Evolutionary conservation across 2,797 vertebrate genomes (phyloP), one percentile per base, ranked within the genome.

Genomic region (Channallabes apus): DNA sequence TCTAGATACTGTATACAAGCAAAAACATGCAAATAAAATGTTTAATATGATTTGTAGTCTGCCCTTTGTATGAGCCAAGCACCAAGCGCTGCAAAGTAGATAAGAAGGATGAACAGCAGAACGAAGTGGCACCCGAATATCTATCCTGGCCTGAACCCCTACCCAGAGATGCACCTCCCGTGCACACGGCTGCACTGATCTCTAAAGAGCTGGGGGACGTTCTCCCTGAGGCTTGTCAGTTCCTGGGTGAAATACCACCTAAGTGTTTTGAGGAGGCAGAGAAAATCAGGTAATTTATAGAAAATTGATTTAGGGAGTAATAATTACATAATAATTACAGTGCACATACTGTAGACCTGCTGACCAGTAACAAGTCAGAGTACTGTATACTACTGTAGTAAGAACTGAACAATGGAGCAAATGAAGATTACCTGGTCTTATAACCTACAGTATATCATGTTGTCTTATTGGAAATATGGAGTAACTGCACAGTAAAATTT

Each of bases 71-170:
- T 8, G 91, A 93, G 0, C 84, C 91, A 71, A 92, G 92, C 87
- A 92, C 91, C 14, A 94, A 94, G 82, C 65, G 9, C 11, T 17
- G 73, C 6, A 92, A 88, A 88, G 56, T 86, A 76, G 73, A 27
- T 8, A 8, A 77, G 6, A 68, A 71, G 24, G n/a, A 83, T 0
- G 83, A 4, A n/a, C 80, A 82, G 0, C 80, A 3, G 27, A 81
- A 86, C 32, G 72, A 89, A 41, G 58, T 62, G 56, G 65, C 17
- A 0, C 0, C 6, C 0, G 72, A 92, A 76, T 87, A 88, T 15
- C 32, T 87, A 0, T 67, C 84, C 6, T 95, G 94, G 95, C 90
- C 92, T 0, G 93, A 95, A 86, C 94, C 94, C 67, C 84, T 67
- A 1, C 86, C 83, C 38, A 90, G 92, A 1, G 58, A 86, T 4